A percentile compares a stretch with the other conserved stretches of the same genome.
phyloP scores from a whole-genome alignment of 2,113 vertebrate species.

The Erythrocebus patas region DNA sequence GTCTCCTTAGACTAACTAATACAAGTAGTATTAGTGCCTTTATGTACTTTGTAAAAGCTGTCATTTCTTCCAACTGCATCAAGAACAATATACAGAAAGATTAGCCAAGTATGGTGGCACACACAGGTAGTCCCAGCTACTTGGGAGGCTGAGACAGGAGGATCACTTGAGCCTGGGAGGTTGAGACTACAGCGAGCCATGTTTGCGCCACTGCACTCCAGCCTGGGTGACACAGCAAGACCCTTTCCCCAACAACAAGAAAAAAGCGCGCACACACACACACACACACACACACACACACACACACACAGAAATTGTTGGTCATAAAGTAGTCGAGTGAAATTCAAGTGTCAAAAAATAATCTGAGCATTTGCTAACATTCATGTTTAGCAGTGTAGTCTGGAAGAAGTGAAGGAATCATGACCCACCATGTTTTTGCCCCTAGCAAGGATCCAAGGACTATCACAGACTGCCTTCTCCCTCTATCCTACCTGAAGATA shows the following conservation, averaged over 20 bases:
- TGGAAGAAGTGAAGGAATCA: background rate
- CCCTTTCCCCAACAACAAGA: no score
- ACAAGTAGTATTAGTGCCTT: background rate
- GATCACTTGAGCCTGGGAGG: no score
- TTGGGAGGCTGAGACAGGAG: no score
- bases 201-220: no score
- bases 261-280: no score
- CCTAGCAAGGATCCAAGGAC: background rate
- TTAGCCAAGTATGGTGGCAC: no score
- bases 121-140: no score
- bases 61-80: background rate
- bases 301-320: background rate
- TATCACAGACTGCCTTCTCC: background rate
- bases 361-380: background rate
- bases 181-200: no score
- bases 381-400: background rate
- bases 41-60: background rate
- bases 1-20: background rate
- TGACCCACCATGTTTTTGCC: background rate
- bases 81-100: background rate
- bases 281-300: no score
- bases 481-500: background rate
- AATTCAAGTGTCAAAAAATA: background rate
- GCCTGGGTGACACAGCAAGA: no score
- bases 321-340: background rate